These are phyloP conservation scores for Anaspis maculata DNA, from an alignment of 2,888 invertebrate genomes.

Conservation along the genomic window DNA sequence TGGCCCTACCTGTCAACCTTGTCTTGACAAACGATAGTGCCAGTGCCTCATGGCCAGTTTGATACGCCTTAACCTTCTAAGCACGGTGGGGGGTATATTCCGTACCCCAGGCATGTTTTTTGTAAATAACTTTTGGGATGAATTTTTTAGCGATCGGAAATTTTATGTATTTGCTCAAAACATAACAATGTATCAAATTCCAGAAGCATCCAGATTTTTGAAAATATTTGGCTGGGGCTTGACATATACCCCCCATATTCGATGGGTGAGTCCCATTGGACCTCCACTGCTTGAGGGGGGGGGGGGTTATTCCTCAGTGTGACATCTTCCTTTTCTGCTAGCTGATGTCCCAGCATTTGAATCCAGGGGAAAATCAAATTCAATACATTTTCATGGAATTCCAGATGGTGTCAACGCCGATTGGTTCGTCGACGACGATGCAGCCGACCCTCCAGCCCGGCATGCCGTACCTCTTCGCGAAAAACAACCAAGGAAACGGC, in stretches of 20 bases:
- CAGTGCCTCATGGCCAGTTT: no score
- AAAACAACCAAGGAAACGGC: slow-evolving; percentile 3
- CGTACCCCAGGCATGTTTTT: no score
- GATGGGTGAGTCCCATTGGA: neutral
- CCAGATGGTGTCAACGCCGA: slow-evolving; percentile 60
- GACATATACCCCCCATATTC: neutral
- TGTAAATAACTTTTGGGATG: no score
- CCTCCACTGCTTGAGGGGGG: neutral
- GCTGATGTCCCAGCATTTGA: neutral
- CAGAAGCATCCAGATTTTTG: no score
- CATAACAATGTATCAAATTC: no score
- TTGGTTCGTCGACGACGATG: slow-evolving; percentile 36
- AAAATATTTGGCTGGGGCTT: no score
- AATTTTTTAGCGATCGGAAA: no score
- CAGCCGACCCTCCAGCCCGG: slow-evolving; percentile 29
- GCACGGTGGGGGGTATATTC: no score
- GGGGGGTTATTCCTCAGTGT: neutral
- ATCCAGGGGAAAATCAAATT: neutral
- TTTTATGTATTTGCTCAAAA: no score
- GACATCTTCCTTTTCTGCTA: neutral
- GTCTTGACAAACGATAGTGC: no score
- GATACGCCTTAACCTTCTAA: no score
- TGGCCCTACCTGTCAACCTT: no score
- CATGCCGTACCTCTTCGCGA: slow-evolving; percentile 28
- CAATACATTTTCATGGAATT: slow-evolving; percentile 19